Evolutionary conservation across 2,888 invertebrate genomes (phyloP).

Genomic region (Himalopsyche kuldschensis): DNA sequence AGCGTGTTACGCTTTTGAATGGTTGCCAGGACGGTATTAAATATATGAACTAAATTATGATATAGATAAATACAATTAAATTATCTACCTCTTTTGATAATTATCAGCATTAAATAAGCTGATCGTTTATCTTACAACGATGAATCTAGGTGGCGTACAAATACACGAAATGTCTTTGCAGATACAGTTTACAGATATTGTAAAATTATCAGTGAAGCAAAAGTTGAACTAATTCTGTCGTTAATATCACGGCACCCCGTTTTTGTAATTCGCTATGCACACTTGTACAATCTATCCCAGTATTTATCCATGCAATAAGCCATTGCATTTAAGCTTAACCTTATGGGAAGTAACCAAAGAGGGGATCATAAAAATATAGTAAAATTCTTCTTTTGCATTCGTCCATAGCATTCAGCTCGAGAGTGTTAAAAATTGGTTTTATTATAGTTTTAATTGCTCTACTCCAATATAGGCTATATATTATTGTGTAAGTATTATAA

Average conservation of each 20-base stretch:
- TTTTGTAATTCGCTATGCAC: conserved; percentile 34
- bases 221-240: background rate
- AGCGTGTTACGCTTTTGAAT: no score
- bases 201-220: background rate
- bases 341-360: background rate
- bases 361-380: background rate
- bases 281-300: conserved; percentile 21
- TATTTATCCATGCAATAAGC: background rate
- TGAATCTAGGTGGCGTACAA: no score
- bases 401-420: background rate
- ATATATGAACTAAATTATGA: no score
- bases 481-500: no score
- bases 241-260: conserved; percentile 1
- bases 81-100: no score
- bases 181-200: background rate
- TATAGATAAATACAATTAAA: no score
- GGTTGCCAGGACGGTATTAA: no score
- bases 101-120: no score
- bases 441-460: background rate
- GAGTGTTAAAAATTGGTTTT: background rate
- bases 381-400: background rate
- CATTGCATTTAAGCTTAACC: background rate
- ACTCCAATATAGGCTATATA: no score
- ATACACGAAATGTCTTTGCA: no score
- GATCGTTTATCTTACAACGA: no score